These are phyloP conservation scores for Saccopteryx bilineata DNA, from an alignment of 2,113 vertebrate species.

Conservation along the genomic window DNA sequence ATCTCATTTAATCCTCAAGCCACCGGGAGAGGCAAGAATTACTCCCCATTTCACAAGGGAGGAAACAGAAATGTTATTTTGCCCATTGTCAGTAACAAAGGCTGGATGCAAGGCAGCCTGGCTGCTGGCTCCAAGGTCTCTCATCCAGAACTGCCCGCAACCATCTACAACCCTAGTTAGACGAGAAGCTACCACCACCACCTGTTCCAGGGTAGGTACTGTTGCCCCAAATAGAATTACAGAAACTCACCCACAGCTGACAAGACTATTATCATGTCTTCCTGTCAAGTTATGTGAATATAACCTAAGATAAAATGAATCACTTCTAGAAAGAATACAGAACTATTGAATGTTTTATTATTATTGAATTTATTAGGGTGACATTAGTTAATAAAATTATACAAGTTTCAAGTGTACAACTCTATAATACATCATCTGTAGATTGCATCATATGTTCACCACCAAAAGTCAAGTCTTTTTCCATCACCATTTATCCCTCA, in stretches of 20 bases:
- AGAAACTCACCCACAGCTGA: background rate
- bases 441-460: background rate
- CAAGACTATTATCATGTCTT: background rate
- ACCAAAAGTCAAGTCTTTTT: background rate
- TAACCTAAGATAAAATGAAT: slow-evolving; percentile 20
- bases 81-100: background rate
- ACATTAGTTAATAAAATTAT: background rate
- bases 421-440: background rate
- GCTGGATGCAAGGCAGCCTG: background rate
- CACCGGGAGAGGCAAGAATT: background rate
- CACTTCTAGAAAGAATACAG: background rate
- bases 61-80: slow-evolving; percentile 7
- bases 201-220: slow-evolving; percentile 23
- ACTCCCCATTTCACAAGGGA: background rate
- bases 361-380: background rate
- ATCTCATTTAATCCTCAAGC: background rate
- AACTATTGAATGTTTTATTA: background rate
- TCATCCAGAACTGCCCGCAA: background rate
- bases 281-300: background rate
- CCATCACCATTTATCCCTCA: background rate
- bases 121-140: background rate
- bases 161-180: accelerated
- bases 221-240: background rate
- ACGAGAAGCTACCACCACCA: slow-evolving; percentile 44
- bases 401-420: background rate